These are phyloP conservation scores for Garra rufa DNA, from an alignment of 2,113 vertebrate genomes.

Conservation along the genomic window DNA sequence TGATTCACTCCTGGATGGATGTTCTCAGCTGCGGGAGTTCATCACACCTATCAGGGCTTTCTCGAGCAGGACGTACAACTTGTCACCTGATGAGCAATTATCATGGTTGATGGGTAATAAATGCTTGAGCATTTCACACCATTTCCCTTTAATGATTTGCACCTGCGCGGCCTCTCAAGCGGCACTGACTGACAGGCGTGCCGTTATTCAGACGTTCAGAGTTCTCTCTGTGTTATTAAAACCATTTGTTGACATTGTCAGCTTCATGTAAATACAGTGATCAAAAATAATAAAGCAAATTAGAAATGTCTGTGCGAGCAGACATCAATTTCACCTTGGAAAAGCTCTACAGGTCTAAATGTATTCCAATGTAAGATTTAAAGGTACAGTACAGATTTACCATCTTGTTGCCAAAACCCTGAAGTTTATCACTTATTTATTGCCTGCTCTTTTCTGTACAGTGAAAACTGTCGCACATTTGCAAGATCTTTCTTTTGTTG, in stretches of 20 bases:
- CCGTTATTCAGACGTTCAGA: not conserved
- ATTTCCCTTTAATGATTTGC: conserved; percentile 31
- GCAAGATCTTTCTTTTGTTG: not conserved
- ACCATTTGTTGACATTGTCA: not conserved
- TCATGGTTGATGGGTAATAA: conserved; percentile 42
- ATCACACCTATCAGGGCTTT: conserved; percentile 22
- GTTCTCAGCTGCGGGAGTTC: conserved; percentile 30
- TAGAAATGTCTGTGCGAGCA: not conserved
- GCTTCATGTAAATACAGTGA: not conserved
- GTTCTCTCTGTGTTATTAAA: not conserved
- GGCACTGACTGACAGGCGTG: not conserved
- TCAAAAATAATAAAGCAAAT: not conserved
- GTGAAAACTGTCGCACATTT: not conserved
- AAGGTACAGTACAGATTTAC: not conserved
- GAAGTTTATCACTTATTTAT: not conserved
- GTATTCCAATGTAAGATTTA: not conserved
- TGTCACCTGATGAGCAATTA: conserved; percentile 50
- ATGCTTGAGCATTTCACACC: conserved; percentile 20
- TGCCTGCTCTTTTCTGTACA: not conserved
- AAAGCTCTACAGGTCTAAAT: not conserved
- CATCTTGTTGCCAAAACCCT: not conserved
- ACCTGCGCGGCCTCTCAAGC: not conserved
- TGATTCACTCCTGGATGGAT: conserved; percentile 28
- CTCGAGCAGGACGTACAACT: conserved; percentile 22
- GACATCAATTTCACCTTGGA: not conserved